Evolutionary conservation across 2,113 vertebrate species (phyloP).

Genomic region (Takifugu bimaculatus): DNA sequence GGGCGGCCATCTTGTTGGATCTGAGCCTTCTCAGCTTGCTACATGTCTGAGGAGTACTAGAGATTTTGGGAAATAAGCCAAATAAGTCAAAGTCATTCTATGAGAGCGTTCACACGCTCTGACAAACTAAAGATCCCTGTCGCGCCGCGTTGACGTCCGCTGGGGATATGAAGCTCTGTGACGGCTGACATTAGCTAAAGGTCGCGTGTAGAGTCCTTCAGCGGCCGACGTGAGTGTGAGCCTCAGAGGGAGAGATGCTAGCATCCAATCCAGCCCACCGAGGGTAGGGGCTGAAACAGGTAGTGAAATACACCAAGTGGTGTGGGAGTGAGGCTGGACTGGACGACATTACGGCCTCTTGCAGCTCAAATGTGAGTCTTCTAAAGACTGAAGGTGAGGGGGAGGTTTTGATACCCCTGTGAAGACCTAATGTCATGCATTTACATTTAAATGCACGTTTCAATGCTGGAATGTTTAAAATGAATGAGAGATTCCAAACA

Average conservation of each 20-base stretch:
- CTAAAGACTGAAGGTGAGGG: too few species aligned
- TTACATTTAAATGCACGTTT: too few species aligned
- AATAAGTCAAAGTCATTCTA: background rate
- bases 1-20: too few species aligned
- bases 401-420: too few species aligned
- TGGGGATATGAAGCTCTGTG: slow-evolving; percentile 72
- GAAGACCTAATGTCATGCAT: too few species aligned
- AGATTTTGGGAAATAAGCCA: too few species aligned
- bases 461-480: too few species aligned
- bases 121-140: slow-evolving; percentile 54
- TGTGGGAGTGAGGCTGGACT: slow-evolving; percentile 3
- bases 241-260: slow-evolving; percentile 23
- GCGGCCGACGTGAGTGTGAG: slow-evolving; percentile 31
- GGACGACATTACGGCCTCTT: slow-evolving; percentile 47
- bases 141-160: slow-evolving; percentile 67
- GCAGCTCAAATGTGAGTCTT: slow-evolving; percentile 30
- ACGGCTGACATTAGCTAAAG: slow-evolving; percentile 79
- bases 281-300: slow-evolving; percentile 26
- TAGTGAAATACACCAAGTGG: slow-evolving; percentile 50
- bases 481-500: too few species aligned
- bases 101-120: slow-evolving; percentile 33
- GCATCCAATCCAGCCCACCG: slow-evolving; percentile 23
- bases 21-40: too few species aligned
- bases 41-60: too few species aligned
- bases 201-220: slow-evolving; percentile 70